phyloP scores from a whole-genome alignment of 2,797 vertebrate species.

The Gorsachius magnificus region DNA sequence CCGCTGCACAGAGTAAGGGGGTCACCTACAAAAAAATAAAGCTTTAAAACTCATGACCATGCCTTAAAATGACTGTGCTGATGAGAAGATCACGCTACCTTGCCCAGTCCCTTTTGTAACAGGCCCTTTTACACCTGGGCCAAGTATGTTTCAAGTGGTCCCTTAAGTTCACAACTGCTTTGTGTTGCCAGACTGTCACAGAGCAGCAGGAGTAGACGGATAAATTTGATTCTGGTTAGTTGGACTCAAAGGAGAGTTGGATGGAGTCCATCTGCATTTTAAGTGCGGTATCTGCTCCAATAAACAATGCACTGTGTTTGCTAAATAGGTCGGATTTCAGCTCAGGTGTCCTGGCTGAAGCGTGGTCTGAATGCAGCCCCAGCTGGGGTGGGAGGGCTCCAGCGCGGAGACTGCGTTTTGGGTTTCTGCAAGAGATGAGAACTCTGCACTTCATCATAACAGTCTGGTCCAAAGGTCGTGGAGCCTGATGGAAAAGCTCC shows the following conservation, averaged over 20 bases:
- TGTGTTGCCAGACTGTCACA: background rate
- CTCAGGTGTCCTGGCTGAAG: background rate
- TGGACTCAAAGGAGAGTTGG: background rate
- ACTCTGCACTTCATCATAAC: background rate
- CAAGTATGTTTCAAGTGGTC: background rate
- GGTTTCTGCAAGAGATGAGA: background rate
- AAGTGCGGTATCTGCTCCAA: background rate
- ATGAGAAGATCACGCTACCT: background rate
- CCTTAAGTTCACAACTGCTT: background rate
- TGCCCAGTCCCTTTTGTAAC: background rate
- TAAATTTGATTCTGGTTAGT: background rate
- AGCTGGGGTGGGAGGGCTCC: background rate
- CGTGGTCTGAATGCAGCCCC: background rate
- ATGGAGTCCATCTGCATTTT: conserved; percentile 1
- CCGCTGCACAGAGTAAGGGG: background rate
- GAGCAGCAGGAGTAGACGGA: background rate
- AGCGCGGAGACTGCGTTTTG: background rate
- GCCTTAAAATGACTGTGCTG: background rate
- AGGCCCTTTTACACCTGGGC: background rate
- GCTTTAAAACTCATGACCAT: background rate
- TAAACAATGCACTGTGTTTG: background rate
- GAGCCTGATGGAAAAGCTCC: background rate
- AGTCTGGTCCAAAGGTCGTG: background rate
- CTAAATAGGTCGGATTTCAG: background rate
- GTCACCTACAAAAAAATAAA: background rate